Evolutionary conservation across 2,797 vertebrate genomes (phyloP).

Genomic region (Sebastiscus albofasciatus): DNA sequence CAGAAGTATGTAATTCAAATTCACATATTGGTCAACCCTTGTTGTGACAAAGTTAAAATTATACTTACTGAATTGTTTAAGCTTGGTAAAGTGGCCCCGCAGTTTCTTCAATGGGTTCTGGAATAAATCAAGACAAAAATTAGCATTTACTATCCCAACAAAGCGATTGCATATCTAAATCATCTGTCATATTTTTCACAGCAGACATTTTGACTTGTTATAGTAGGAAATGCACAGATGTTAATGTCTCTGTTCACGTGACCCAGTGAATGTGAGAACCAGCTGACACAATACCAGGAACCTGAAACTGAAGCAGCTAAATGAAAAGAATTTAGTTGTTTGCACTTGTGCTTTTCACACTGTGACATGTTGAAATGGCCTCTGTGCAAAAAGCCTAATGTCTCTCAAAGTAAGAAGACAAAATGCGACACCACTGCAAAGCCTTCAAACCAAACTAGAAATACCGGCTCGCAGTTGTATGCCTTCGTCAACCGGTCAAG

Average conservation of each 20-base stretch:
- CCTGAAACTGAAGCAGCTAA: too few relatives aligned
- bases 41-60: neutral
- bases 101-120: constrained; percentile 87
- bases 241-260: too few relatives aligned
- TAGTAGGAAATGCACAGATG: too few relatives aligned
- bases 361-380: neutral
- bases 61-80: constrained; percentile 76
- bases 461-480: neutral
- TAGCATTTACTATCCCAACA: neutral
- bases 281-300: too few relatives aligned
- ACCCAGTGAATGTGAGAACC: too few relatives aligned
- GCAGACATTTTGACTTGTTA: neutral
- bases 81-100: constrained; percentile 86
- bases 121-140: neutral
- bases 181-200: neutral
- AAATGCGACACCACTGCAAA: constrained; percentile 16
- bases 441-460: neutral
- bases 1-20: neutral
- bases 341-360: too few relatives aligned
- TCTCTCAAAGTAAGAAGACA: neutral
- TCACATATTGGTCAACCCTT: neutral
- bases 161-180: neutral
- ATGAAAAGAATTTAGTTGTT: too few relatives aligned
- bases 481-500: too few relatives aligned
- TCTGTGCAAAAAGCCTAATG: neutral